Evolutionary conservation across 2,888 invertebrate species (phyloP).

Genomic region (Brenthis ino): DNA sequence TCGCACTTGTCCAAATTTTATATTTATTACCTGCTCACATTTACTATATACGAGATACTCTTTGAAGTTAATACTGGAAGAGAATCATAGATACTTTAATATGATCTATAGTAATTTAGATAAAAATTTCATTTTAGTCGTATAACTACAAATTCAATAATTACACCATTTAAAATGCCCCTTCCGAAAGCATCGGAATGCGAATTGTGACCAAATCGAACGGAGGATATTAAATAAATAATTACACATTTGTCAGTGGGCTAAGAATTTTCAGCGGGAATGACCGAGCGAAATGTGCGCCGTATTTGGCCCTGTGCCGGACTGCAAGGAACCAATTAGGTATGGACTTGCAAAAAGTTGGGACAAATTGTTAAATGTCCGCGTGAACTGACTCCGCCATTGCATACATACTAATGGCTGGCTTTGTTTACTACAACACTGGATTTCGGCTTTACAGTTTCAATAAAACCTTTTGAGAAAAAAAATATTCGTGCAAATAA

Average conservation of each 20-base stretch:
- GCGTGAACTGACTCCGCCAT: slow-evolving; percentile 32
- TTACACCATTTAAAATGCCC: slow-evolving; percentile 17
- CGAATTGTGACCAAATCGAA: slow-evolving; percentile 76
- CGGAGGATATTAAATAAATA: slow-evolving; percentile 79
- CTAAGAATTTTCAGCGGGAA: slow-evolving; percentile 67
- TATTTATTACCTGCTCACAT: no score
- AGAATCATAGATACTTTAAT: no score
- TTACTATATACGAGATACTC: no score
- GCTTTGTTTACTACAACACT: slow-evolving; percentile 18
- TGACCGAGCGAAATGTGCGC: slow-evolving; percentile 50
- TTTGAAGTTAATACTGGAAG: no score
- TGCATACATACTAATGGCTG: slow-evolving; percentile 24
- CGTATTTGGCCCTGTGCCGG: slow-evolving; percentile 70
- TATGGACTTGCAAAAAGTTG: slow-evolving; percentile 71
- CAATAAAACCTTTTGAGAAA: no score
- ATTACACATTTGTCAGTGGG: slow-evolving; percentile 81
- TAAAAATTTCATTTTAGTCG: neutral
- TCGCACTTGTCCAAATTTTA: no score
- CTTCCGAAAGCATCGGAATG: slow-evolving; percentile 57
- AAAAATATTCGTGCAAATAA: no score
- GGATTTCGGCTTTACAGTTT: slow-evolving; percentile 1
- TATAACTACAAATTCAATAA: slow-evolving; percentile 1
- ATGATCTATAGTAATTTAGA: no score
- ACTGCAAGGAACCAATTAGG: slow-evolving; percentile 75
- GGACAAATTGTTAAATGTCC: slow-evolving; percentile 82